Base-by-base conservation (phyloP, 2,888 invertebrate species). In the Ommatoiulus sabulosus region DNA sequence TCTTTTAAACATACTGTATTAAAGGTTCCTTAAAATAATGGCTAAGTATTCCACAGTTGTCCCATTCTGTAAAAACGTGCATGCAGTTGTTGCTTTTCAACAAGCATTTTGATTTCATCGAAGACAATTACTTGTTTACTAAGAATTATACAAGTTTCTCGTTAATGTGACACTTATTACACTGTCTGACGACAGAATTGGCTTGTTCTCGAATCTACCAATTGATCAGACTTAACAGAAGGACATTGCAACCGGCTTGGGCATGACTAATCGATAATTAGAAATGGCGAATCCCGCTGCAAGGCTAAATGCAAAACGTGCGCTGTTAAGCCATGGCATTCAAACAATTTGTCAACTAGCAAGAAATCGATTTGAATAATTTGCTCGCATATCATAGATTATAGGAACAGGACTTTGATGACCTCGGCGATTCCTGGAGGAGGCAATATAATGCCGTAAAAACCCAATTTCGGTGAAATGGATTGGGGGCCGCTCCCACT, bases 311-410 rank as follows among this genome's bases (percentile, higher is more conserved):
- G 80, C 80, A 80, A 80, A 43, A 43, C 80, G 80, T 12, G 35
- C 72, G 6, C 72, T 24, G 72, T 8, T 72, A 72, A 72, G 10
- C 72, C 80, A 43, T 80, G 80, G 80, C 80, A 35, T 35, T 35
- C 35, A 15, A 57, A 35, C 80, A 35, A 80, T 80, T 80, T 80
- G 80, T 80, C 80, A 80, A 80, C 35, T 35, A 7, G 80, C 80
- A 80, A 80, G 80, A 80, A 80, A 80, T 80, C 80, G 80, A 80
- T 80, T 80, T 80, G 80, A 80, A 80, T 80, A 80, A 80, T 80
- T 80, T 80, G 80, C 35, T 35, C 80, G 80, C 80, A 12, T 35
- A 80, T 80, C 80, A 35, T 24, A 80, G 72, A 80, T 80, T 43
- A 80, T 35, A 15, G 35, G 35, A 35, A 24, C 80, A 24, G 80